Conservation (phyloP, 2,797 vertebrate genomes). For the Periophthalmus magnuspinnatus region DNA sequence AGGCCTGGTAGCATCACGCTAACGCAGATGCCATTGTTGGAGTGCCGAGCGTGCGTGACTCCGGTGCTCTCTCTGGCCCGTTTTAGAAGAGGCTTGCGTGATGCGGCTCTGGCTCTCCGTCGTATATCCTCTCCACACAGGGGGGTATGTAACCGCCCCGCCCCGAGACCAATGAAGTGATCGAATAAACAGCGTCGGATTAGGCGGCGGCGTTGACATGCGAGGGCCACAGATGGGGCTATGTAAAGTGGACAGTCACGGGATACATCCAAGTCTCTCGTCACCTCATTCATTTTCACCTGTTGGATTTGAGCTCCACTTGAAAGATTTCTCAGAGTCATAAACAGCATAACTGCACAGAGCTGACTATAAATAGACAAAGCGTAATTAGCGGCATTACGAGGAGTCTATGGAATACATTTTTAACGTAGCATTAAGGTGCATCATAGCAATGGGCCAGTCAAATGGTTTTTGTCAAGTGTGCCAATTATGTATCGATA, state of each 20-base stretch:
- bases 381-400: neutral
- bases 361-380: constrained; percentile 1
- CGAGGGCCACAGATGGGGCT: constrained; percentile 50
- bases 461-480: too few species aligned
- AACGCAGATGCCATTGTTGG: constrained; percentile 63
- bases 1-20: constrained; percentile 44
- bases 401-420: neutral
- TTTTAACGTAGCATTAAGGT: neutral
- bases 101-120: constrained; percentile 50
- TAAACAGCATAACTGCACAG: constrained; percentile 3
- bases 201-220: constrained; percentile 52
- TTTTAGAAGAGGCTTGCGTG: constrained; percentile 63
- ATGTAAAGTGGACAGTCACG: constrained; percentile 52
- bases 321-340: constrained; percentile 5
- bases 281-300: constrained; percentile 29
- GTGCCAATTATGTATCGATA: too few species aligned
- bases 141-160: constrained; percentile 34
- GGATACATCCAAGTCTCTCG: constrained; percentile 14
- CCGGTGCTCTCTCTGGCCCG: constrained; percentile 48
- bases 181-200: constrained; percentile 52
- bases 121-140: constrained; percentile 41
- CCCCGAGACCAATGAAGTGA: constrained; percentile 59
- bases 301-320: neutral
- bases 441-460: neutral
- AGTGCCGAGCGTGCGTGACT: constrained; percentile 60